Evolutionary conservation across 2,113 vertebrate species (phyloP), one percentile per base, ranked within the genome.

Genomic region (Cacatua alba): DNA sequence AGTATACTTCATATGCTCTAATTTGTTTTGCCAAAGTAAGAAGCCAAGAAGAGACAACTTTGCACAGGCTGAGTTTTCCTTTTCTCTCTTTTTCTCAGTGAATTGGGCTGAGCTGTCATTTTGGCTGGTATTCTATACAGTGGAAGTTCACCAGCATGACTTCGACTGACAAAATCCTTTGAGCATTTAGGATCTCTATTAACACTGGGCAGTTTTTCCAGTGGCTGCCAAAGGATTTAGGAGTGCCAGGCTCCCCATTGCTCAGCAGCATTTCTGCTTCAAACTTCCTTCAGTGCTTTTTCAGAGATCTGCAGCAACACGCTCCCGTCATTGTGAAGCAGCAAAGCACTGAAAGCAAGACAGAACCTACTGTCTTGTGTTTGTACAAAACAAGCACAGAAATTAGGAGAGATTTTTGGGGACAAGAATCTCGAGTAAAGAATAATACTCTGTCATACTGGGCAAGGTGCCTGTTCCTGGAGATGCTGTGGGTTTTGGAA

Each of bases 401-500:
- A 84, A 86, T 86, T 78, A 75, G 49, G 51, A 86, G 46, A 75
- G 64, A 51, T 70, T 88, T 96, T 94, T 91, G 69, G 39, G 83
- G 26, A 71, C 48, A 86, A 63, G 72, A 70, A 78, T 64, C 60
- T 88, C 29, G 70, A 72, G 33, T 33, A 39, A 92, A 80, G 44
- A 69, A 82, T 88, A 70, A 82, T 46, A 60, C 64, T 70, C 64
- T 70, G 53, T 88, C 41, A 55, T 37, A 55, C 13, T 86, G 72
- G 83, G 80, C 77, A 86, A 82, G 51, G n/a, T 67, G 46, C 23
- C 55, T 92, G n/a, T 68, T 96, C 33, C 72, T 60, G 69, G 68
- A 83, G 88, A 83, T 77, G 37, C 28, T 83, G 63, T 83, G 53
- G 43, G 17, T 92, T 89, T 95, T 95, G 72, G 78, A 91, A 95